Evolutionary conservation across 2,113 vertebrate genomes (phyloP).

Genomic region (Choloepus hoffmanni): DNA sequence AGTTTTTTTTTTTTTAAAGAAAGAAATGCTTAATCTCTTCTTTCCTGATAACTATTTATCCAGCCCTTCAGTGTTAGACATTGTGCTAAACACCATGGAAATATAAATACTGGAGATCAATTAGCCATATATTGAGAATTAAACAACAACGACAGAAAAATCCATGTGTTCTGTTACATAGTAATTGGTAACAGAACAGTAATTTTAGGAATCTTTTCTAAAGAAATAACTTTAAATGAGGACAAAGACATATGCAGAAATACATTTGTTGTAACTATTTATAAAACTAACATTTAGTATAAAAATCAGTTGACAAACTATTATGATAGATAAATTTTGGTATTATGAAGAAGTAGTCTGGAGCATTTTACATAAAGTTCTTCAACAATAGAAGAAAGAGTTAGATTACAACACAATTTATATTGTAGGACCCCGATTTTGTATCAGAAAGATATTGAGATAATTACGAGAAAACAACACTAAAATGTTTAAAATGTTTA

Average conservation of each 20-base stretch:
- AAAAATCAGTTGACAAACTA: background rate
- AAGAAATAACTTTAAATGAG: slow-evolving; percentile 29
- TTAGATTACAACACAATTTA: background rate
- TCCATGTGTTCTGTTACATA: background rate
- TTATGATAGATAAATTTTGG: background rate
- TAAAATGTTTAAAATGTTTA: background rate
- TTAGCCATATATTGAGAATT: background rate
- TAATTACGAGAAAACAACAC: background rate
- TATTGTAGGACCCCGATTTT: background rate
- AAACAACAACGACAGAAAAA: background rate
- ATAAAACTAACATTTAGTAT: background rate
- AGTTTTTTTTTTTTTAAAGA: background rate
- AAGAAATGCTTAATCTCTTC: background rate
- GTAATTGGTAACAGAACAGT: background rate
- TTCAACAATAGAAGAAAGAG: background rate
- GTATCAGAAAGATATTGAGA: background rate
- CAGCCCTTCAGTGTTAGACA: background rate
- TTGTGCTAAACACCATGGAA: background rate
- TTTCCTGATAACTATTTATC: background rate
- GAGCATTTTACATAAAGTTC: background rate
- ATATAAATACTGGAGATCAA: slow-evolving; percentile 16
- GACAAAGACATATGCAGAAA: background rate
- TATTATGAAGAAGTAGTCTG: background rate
- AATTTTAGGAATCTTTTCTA: background rate
- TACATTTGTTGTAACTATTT: background rate